These are phyloP conservation scores for Gymnothorax javanicus DNA, from an alignment of 2,797 vertebrate genomes.

Conservation along the genomic window DNA sequence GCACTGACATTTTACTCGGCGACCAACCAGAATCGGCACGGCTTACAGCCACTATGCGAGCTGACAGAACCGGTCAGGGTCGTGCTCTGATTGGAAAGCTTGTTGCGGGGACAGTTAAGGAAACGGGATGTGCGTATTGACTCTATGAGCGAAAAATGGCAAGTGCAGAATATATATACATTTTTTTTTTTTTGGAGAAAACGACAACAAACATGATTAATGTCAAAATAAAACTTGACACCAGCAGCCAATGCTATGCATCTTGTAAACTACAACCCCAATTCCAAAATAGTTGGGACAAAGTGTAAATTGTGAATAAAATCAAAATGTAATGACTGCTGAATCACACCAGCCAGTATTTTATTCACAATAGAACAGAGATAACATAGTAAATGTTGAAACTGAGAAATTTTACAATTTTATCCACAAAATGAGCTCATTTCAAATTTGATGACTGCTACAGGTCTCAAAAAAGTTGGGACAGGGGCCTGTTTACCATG, in stretches of 20 bases:
- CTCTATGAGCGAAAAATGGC: background rate
- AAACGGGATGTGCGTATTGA: background rate
- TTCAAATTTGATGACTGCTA: too few species aligned
- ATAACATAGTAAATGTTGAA: too few species aligned
- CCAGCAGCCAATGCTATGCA: background rate
- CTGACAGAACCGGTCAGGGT: constrained; percentile 31
- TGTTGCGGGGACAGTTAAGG: background rate
- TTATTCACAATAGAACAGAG: too few species aligned
- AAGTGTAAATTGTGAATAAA: too few species aligned
- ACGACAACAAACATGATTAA: background rate
- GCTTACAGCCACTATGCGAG: constrained; percentile 49
- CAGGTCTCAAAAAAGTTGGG: too few species aligned
- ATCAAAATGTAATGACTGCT: too few species aligned
- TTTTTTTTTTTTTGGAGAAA: background rate
- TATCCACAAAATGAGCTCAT: too few species aligned
- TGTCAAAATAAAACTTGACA: background rate
- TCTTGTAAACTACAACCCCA: background rate
- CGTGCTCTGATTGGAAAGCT: constrained; percentile 6
- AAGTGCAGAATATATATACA: background rate
- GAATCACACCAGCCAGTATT: too few species aligned
- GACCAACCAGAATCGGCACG: constrained; percentile 52
- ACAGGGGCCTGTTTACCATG: too few species aligned
- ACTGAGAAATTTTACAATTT: too few species aligned
- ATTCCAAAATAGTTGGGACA: too few species aligned
- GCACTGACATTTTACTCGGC: constrained; percentile 66